Base-by-base conservation (phyloP, 1,140 invertebrate species). In the Spodoptera litura region DNA sequence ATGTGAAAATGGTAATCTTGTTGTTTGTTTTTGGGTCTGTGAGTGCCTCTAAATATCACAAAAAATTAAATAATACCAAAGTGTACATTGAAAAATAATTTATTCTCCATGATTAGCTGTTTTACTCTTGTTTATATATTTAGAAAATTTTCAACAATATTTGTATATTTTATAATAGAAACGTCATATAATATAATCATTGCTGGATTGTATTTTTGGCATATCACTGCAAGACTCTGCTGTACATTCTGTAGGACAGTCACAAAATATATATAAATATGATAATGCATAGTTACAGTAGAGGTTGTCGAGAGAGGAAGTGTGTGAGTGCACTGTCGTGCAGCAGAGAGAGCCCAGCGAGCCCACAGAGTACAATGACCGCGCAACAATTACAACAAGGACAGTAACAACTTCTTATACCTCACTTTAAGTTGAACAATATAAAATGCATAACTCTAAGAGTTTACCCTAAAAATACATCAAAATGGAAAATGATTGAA, bases 91-190 rank as follows among this genome's bases (percentile, higher is more conserved):
- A 93, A 94, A 94, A 94, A 94, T 94, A 94, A 93, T 95, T 94
- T 94, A 95, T 94, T 94, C 87, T 91, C 87, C 92, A 94, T 92
- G 93, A 94, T 95, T 95, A 93, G 86, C 87, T 83, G 87, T 88
- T 91, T 80, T 93, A 90, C 86, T 91, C 87, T 90, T 90, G 87
- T 87, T 92, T 92, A 93, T 90, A 93, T 94, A 93, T 93, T 93
- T 92, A 92, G 89, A 93, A 94, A 94, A 94, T 87, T 78, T 91
- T 93, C 93, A 94, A 94, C 93, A 94, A 94, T 94, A 91, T 91
- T 93, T 94, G 91, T 94, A 93, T 94, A 93, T 89, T 89, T 89
- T 88, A 88, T 89, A 89, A 89, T 93, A 91, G 92, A 93, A 94
- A 94, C 87, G 81, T 93, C 89, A 88, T 91, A 91, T 87, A 91